Conservation (phyloP, 2,888 invertebrate species). For the Limnephilus rhombicus region DNA sequence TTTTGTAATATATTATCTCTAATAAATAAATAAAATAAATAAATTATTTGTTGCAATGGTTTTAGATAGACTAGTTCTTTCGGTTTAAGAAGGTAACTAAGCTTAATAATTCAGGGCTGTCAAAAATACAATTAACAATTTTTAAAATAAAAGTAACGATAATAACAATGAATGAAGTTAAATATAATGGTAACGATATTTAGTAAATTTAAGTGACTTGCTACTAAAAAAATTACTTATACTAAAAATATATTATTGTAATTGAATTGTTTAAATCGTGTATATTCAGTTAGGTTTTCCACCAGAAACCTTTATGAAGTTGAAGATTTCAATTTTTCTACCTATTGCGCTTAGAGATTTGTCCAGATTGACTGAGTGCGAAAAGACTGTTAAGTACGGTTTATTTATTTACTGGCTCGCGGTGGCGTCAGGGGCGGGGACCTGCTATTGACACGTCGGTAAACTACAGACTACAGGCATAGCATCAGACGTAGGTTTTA, state of each 20-base stretch:
- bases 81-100: no score
- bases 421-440: constrained; percentile 28
- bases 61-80: no score
- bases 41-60: no score
- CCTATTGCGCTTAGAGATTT: background rate
- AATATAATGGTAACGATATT: no score
- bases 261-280: background rate
- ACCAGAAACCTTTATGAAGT: background rate
- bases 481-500: background rate
- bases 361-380: background rate
- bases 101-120: no score
- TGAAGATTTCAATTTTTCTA: background rate
- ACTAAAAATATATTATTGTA: background rate
- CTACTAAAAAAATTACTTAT: no score
- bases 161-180: no score
- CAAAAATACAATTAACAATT: no score
- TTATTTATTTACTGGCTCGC: constrained; percentile 35
- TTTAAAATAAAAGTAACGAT: no score
- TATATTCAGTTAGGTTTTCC: background rate
- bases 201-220: no score
- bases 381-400: background rate
- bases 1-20: no score
- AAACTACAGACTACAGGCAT: background rate
- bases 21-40: no score
- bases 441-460: constrained; percentile 63